Percentiles rank a stretch among this genome's conserved stretches.
Conservation (phyloP, 1,140 invertebrate genomes). For the Drosophila saltans region DNA sequence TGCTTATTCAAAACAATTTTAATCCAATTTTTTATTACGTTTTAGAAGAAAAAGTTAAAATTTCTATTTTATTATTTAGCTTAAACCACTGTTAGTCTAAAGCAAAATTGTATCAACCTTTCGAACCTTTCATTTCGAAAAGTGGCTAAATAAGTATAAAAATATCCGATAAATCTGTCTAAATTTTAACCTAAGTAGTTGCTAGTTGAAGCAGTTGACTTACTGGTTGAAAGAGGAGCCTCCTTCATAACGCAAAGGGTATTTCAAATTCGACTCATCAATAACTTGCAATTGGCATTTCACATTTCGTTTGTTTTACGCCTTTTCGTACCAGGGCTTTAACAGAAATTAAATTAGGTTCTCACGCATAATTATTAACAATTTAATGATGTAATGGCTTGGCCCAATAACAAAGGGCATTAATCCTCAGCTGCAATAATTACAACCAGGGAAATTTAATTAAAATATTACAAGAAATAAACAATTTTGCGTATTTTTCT, state of each 20-base stretch:
- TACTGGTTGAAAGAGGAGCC: too few relatives aligned
- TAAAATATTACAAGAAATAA: conserved; percentile 37
- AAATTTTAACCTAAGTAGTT: too few relatives aligned
- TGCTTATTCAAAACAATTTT: too few relatives aligned
- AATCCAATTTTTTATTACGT: too few relatives aligned
- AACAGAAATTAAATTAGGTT: conserved; percentile 57
- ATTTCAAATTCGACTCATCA: neutral
- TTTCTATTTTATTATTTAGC: too few relatives aligned
- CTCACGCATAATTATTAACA: conserved; percentile 33
- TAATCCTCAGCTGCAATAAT: conserved; percentile 40
- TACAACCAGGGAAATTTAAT: conserved; percentile 58
- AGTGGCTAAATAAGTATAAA: too few relatives aligned
- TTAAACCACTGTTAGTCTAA: too few relatives aligned
- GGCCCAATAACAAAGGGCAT: conserved; percentile 29
- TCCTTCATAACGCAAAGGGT: neutral
- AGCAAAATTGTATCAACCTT: too few relatives aligned
- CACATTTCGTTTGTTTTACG: conserved; percentile 31
- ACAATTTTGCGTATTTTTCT: neutral
- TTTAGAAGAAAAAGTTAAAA: too few relatives aligned
- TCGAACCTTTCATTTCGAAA: too few relatives aligned
- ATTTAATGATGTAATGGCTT: conserved; percentile 53
- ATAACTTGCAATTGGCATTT: conserved; percentile 21
- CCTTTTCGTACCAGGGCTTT: conserved; percentile 16
- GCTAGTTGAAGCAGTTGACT: too few relatives aligned
- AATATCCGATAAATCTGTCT: too few relatives aligned